Base-by-base conservation (phyloP, 1,140 invertebrate genomes). In the Heliconius nattereri region DNA sequence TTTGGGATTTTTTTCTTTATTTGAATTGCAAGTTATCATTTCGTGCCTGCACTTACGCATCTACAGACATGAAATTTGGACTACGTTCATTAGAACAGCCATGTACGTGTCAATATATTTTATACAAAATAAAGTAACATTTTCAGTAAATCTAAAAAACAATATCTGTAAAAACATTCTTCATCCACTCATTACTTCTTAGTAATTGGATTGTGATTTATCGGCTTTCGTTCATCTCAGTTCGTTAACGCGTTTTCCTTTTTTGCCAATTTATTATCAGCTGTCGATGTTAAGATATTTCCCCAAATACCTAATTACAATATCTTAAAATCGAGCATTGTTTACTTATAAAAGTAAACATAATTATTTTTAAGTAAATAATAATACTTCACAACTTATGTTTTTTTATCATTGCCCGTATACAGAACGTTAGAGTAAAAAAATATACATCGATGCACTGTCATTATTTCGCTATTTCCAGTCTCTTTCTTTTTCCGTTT, bases 121-220 rank as follows among this genome's bases (percentile, higher is more conserved):
- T 23, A 11, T 23, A 9, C 23, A n/a, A 60, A 60, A n/a, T 9
- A 60, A 16, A 45, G 3, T 45, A 35, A 60, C 57, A 26, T 60
- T 26, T 60, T 23, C n/a, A n/a, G 0, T 9, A 60, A 60, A 23
- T 23, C 3, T 11, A 60, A 11, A n/a, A 60, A 60, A 60, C 7
- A 60, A 60, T 23, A 60, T 60, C 7, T n/a, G 57, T 23, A 60
- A 60, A 60, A 60, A 60, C 23, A 26, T 60, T 60, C 20, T 60
- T 60, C 57, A 26, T 60, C n/a, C 23, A 23, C 57, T 60, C 23
- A 60, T 60, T 71, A 32, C 70, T 71, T 71, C 77, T 23, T 66
- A 40, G 76, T 82, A 82, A 82, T 82, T 82, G 81, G 75, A 75
- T 79, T 76, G 75, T 82, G 81, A 82, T 82, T 82, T 82, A 82